Evolutionary conservation across 2,888 invertebrate genomes (phyloP), one percentile per base, ranked within the genome.

Genomic region (Cantharis rustica): DNA sequence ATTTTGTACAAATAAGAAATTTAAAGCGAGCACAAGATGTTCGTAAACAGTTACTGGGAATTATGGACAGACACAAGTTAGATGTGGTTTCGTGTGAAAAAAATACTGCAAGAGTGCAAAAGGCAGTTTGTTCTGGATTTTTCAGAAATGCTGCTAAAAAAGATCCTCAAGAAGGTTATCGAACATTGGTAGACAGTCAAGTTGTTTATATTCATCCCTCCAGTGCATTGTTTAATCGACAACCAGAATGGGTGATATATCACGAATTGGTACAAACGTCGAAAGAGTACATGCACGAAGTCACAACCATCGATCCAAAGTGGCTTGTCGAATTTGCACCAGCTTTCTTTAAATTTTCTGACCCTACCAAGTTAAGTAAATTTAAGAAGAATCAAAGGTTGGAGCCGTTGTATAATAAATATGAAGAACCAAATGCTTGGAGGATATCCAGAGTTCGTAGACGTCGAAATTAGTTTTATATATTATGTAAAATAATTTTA

Each of bases 291-390:
- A 99, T 99, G 99, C 91, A 98, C 26, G 98, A 99, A 89, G 98
- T 99, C 11, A 97, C 97, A 0, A 96, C 97, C 0, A 97, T 98
- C 74, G 98, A 98, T 89, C 97, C 98, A 0, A 97, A 97, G 88
- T 99, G 99, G 99, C 90, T 99, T 75, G 98, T 99, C 0, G 99
- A 99, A 87, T 99, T 98, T 87, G 99, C 99, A 0, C 98, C 99
- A 0, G 98, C 99, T 0, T 99, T 99, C 91, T 99, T 99, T 91
- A 96, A 97, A 88, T 98, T 99, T 90, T 97, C 97, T 7, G 99
- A 99, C 89, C 98, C 98, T 2, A 99, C 99, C 0, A 99, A 98
- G 88, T 91, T 99, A 47, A 98, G 98, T 88, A 98, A 98, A 86
- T 98, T 98, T 89, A 99, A 99, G 93, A 98, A 98, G 89, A 98